Evolutionary conservation across 2,888 invertebrate species (phyloP).

Genomic region (Boloria selene): DNA sequence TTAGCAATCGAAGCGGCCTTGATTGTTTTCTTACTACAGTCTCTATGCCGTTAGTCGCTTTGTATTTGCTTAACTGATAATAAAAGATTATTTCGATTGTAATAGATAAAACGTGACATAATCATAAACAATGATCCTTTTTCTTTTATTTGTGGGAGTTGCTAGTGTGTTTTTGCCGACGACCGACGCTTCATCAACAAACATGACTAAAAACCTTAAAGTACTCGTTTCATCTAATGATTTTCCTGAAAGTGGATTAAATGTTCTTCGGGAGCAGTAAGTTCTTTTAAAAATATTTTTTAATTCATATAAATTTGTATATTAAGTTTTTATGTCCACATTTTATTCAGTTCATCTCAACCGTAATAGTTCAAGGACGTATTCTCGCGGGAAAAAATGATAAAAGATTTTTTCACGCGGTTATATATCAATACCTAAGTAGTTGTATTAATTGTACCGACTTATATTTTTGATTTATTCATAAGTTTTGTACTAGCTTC

Average conservation of each 20-base stretch:
- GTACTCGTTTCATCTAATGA: constrained; percentile 88
- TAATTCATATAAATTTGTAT: not conserved
- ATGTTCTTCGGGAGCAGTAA: constrained; percentile 85
- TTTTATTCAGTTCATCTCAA: too few species aligned
- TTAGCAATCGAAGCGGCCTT: too few species aligned
- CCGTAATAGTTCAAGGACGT: too few species aligned
- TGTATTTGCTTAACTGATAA: not conserved
- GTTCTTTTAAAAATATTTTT: constrained; percentile 49
- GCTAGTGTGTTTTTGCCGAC: constrained; percentile 47
- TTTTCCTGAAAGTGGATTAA: constrained; percentile 84
- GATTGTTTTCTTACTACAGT: too few species aligned
- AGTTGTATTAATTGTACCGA: too few species aligned
- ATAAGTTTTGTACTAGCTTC: too few species aligned
- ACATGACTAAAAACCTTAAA: constrained; percentile 77
- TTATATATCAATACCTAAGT: too few species aligned
- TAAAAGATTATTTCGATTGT: constrained; percentile 12
- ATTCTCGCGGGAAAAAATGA: too few species aligned
- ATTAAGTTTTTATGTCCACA: too few species aligned
- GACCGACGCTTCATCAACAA: constrained; percentile 44
- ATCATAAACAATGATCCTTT: constrained; percentile 36
- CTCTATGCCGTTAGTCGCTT: not conserved
- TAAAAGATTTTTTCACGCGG: too few species aligned
- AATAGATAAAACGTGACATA: constrained; percentile 31
- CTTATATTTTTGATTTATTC: too few species aligned
- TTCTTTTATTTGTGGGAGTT: constrained; percentile 43